These are phyloP conservation scores for Periphyllus acericola DNA, from an alignment of 2,888 invertebrate species.

Conservation along the genomic window DNA sequence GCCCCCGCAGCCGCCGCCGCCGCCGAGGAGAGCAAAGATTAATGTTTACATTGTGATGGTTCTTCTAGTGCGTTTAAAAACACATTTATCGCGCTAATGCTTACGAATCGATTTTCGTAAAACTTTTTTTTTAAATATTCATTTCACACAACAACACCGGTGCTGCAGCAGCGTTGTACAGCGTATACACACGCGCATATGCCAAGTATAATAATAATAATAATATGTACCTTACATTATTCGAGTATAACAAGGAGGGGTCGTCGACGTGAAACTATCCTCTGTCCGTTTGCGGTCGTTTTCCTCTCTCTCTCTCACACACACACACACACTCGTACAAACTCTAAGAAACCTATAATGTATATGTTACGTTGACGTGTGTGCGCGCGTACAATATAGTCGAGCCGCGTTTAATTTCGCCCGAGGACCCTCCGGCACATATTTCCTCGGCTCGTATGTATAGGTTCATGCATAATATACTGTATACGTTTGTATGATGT, in stretches of 20 bases:
- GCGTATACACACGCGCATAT: not conserved
- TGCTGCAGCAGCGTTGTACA: not conserved
- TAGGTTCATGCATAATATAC: not conserved
- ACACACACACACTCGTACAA: too few species aligned
- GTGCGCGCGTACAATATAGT: not conserved
- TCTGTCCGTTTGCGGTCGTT: conserved; percentile 1
- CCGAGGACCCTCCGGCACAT: not conserved
- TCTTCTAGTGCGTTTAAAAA: conserved; percentile 49
- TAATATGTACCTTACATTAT: not conserved
- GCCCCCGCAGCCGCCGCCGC: not conserved
- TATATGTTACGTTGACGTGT: not conserved
- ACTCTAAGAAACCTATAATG: not conserved
- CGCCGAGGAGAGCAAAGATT: conserved; percentile 15
- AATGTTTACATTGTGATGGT: conserved; percentile 48
- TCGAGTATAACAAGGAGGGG: not conserved
- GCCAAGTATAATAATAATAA: conserved; percentile 2
- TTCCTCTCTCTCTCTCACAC: not conserved
- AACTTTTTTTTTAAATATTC: conserved; percentile 2
- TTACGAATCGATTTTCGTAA: conserved; percentile 45
- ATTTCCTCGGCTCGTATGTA: not conserved
- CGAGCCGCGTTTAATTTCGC: conserved; percentile 15
- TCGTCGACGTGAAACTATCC: not conserved
- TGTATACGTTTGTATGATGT: not conserved
- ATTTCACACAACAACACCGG: conserved; percentile 11
- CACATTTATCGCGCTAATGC: conserved; percentile 44